These are phyloP conservation scores for Drosophila recens DNA, from an alignment of 2,888 invertebrate species.

Conservation along the genomic window DNA sequence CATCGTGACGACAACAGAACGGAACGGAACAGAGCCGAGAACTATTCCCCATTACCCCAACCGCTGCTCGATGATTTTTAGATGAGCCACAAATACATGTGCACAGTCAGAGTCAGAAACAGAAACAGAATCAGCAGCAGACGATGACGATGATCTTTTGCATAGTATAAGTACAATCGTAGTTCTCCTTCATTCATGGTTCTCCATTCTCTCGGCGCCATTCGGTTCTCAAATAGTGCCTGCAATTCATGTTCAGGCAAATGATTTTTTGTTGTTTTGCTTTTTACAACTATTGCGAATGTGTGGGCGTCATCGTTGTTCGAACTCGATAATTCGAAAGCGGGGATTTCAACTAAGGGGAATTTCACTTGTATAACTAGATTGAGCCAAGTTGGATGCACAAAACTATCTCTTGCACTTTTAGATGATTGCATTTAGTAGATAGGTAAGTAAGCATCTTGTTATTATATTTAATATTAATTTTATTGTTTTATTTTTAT, in stretches of 20 bases:
- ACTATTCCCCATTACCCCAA: constrained; percentile 20
- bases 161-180: constrained; percentile 57
- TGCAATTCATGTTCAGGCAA: constrained; percentile 61
- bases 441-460: neutral
- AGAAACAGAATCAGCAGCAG: constrained; percentile 23
- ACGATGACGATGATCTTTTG: constrained; percentile 60
- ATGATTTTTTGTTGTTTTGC: constrained; percentile 26
- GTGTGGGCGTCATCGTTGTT: constrained; percentile 76
- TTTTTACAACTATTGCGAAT: constrained; percentile 46
- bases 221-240: constrained; percentile 26
- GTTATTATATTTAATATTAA: rapidly evolving
- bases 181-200: constrained; percentile 78
- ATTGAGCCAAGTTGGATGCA: neutral
- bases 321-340: constrained; percentile 56
- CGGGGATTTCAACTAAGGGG: constrained; percentile 39
- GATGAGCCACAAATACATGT: constrained; percentile 20
- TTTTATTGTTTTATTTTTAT: neutral
- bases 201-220: constrained; percentile 3
- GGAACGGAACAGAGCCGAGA: constrained; percentile 20
- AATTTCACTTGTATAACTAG: constrained; percentile 44
- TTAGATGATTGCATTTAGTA: neutral
- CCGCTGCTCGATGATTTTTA: constrained; percentile 34
- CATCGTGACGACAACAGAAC: constrained; percentile 73
- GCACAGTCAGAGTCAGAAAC: constrained; percentile 11
- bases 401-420: constrained; percentile 4